Evolutionary conservation across 2,888 invertebrate genomes (phyloP), one percentile per base, ranked within the genome.

Genomic region (Trichogramma evanescens): DNA sequence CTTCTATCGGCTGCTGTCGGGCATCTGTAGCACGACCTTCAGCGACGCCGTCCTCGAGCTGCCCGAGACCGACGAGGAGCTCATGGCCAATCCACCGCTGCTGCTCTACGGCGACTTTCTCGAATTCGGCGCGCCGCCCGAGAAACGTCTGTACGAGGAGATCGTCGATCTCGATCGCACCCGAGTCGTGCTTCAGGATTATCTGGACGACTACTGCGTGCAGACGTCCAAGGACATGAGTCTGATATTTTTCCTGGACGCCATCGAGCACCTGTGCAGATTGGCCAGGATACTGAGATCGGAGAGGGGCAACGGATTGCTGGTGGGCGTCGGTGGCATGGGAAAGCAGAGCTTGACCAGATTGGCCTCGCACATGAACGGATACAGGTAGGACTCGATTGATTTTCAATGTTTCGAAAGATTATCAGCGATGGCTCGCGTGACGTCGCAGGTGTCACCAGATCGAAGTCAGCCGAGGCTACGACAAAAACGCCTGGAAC

Each of bases 261-360:
- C 92, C 1, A 80, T 95, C 61, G 93, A 95, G 76, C 95, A 95
- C 74, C 84, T 91, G 58, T 88, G 90, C n/a, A 82, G 94, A 42
- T 82, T 94, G 55, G 90, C 92, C 0, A 84, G 95, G 46, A 88
- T 95, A 64, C 78, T 96, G 67, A 81, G 93, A 9, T 87, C 89
- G 6, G 93, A 94, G 77, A 84, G 94, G 45, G 95, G 95, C 5
- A 93, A 95, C 77, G 89, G 90, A 26, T 82, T 96, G 48, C 80
- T 95, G 66, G 92, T 95, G 39, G 93, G 93, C 1, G 89, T 92
- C 0, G 93, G 94, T 5, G 95, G 96, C 48, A 89, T 93, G 80
- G 95, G 95, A 62, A 88, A 95, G 58, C 89, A 95, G 71, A 93
- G 93, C 64, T 82, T 95, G 45, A 93, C 95, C 0, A 86, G 86